phyloP scores from a whole-genome alignment of 2,888 invertebrate genomes.

The Acronicta aceris region DNA sequence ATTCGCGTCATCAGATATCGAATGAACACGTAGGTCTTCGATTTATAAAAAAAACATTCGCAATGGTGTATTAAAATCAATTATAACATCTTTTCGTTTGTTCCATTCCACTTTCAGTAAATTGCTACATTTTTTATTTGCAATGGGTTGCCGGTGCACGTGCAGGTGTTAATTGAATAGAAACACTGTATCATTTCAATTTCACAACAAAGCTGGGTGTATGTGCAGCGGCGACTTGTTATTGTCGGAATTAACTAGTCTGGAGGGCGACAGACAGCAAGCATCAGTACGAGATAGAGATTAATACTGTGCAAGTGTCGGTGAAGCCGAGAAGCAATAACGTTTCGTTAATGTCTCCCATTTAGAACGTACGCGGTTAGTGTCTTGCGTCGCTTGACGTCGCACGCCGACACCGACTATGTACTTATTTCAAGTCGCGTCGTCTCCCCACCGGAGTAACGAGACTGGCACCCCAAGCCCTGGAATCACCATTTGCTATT shows the following conservation, averaged over 20 bases:
- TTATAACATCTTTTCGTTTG: slow-evolving; percentile 18
- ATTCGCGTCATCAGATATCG: slow-evolving; percentile 73
- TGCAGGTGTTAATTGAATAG: slow-evolving; percentile 37
- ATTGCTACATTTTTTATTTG: slow-evolving; percentile 13
- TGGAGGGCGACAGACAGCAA: slow-evolving; percentile 65
- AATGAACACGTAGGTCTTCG: slow-evolving; percentile 66
- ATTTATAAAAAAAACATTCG: slow-evolving; percentile 59
- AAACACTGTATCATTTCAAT: slow-evolving; percentile 37
- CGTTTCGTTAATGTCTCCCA: slow-evolving; percentile 85
- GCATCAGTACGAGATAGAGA: slow-evolving; percentile 78
- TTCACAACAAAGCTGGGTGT: slow-evolving; percentile 36
- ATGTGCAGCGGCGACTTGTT: slow-evolving; percentile 53
- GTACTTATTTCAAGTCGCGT: slow-evolving; percentile 74
- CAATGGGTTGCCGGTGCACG: not conserved
- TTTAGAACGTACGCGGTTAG: slow-evolving; percentile 83
- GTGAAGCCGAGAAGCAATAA: slow-evolving; percentile 84
- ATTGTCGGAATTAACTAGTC: slow-evolving; percentile 73
- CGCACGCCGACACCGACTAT: slow-evolving; percentile 68
- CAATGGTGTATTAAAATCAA: slow-evolving; percentile 36
- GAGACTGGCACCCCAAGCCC: slow-evolving; percentile 78
- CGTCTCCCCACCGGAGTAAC: slow-evolving; percentile 68
- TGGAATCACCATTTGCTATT: slow-evolving; percentile 83
- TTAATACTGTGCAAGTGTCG: slow-evolving; percentile 84
- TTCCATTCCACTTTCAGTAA: slow-evolving; percentile 13
- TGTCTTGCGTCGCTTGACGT: slow-evolving; percentile 78